Conservation (phyloP, 2,113 vertebrate genomes). For the Elephas maximus region DNA sequence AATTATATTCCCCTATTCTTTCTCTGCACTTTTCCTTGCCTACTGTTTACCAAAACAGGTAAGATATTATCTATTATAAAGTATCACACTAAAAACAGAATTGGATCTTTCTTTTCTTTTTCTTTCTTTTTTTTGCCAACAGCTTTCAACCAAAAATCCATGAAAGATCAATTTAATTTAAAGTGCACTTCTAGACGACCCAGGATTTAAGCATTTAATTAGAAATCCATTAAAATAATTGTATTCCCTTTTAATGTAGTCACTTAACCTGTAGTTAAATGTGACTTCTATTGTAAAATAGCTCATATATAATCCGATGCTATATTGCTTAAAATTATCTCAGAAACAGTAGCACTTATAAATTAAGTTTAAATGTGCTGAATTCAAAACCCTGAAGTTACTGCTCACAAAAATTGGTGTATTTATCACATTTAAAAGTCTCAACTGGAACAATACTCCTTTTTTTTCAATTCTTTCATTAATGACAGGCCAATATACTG, state of each 20-base stretch:
- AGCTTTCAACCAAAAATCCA: slow-evolving; percentile 63
- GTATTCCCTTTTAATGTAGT: slow-evolving; percentile 73
- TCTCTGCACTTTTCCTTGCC: background rate
- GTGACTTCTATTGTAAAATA: slow-evolving; percentile 73
- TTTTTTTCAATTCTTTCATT: slow-evolving; percentile 26
- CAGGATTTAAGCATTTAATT: slow-evolving; percentile 64
- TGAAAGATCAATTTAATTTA: slow-evolving; percentile 77
- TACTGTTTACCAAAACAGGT: slow-evolving; percentile 45
- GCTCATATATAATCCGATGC: slow-evolving; percentile 60
- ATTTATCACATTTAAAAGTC: slow-evolving; percentile 25
- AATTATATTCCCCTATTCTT: background rate
- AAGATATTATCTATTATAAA: background rate
- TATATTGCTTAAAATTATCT: slow-evolving; percentile 64
- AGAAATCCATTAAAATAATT: slow-evolving; percentile 81
- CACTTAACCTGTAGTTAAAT: slow-evolving; percentile 78
- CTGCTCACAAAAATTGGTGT: slow-evolving; percentile 9
- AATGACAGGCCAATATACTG: slow-evolving; percentile 13
- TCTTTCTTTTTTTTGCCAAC: slow-evolving; percentile 31
- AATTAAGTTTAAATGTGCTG: slow-evolving; percentile 56
- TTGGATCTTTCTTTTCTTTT: background rate
- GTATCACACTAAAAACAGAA: background rate
- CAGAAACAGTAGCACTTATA: slow-evolving; percentile 67
- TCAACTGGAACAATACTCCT: background rate
- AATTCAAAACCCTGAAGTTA: slow-evolving; percentile 38
- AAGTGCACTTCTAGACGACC: slow-evolving; percentile 60